Evolutionary conservation across 2,797 vertebrate species (phyloP).

Genomic region (Ptychobarbus kaznakovi): DNA sequence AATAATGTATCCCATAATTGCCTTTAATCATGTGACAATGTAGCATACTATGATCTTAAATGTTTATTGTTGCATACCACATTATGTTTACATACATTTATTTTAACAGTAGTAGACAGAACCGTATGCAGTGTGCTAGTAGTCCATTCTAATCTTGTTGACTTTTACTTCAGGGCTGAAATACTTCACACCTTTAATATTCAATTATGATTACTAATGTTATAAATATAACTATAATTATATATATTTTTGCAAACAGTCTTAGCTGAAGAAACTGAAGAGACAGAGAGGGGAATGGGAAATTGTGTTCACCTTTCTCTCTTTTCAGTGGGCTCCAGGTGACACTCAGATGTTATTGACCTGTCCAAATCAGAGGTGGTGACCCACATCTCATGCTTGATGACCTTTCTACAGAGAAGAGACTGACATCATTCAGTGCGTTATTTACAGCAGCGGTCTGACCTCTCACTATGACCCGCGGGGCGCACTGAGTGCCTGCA

Average conservation of each 20-base stretch:
- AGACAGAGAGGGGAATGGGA: not conserved
- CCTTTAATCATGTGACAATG: not conserved
- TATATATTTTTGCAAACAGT: not conserved
- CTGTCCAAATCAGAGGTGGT: conserved; percentile 50
- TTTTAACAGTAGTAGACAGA: not conserved
- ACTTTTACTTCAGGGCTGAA: not conserved
- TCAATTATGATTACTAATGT: not conserved
- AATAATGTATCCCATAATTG: not conserved
- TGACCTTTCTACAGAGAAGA: conserved; percentile 48
- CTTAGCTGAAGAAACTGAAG: not conserved
- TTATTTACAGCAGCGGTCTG: conserved; percentile 69
- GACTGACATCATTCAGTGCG: conserved; percentile 65
- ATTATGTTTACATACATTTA: not conserved
- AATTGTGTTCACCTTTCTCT: not conserved
- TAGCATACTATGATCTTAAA: not conserved
- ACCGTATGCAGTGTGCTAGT: not conserved
- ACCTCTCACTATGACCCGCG: conserved; percentile 65
- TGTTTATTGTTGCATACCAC: not conserved
- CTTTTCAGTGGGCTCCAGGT: conserved; percentile 54
- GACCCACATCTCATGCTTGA: conserved; percentile 61
- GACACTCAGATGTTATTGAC: conserved; percentile 66
- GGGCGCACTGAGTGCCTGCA: conserved; percentile 50
- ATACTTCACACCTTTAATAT: not conserved
- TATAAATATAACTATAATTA: not conserved
- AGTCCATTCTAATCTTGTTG: not conserved